phyloP scores from a whole-genome alignment of 2,797 vertebrate genomes.

The Pristis pectinata region DNA sequence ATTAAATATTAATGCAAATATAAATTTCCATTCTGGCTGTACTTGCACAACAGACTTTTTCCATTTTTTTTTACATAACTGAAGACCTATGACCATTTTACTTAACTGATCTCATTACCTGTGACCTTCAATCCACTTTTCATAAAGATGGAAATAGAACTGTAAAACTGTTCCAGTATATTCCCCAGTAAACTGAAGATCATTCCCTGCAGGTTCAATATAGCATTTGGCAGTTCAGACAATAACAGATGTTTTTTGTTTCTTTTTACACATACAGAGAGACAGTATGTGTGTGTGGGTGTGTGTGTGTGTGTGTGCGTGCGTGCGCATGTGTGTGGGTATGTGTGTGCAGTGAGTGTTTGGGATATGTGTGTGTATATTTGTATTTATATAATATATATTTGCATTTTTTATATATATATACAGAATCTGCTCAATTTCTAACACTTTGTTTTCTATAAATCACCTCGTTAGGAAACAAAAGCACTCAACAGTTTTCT shows the following conservation, averaged over 20 bases:
- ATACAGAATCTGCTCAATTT: constrained; percentile 80
- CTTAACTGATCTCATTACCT: constrained; percentile 32
- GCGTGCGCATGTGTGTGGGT: neutral
- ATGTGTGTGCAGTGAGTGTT: neutral
- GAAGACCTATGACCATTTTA: constrained; percentile 20
- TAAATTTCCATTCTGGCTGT: constrained; percentile 37
- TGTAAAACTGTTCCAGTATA: constrained; percentile 38
- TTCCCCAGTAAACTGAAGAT: constrained; percentile 45
- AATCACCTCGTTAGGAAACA: constrained; percentile 87
- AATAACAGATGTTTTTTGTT: constrained; percentile 52
- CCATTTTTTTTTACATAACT: constrained; percentile 34
- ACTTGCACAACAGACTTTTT: constrained; percentile 35
- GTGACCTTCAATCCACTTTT: constrained; percentile 35
- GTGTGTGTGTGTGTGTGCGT: neutral
- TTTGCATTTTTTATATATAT: constrained; percentile 44
- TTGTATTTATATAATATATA: constrained; percentile 16
- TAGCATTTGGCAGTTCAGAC: constrained; percentile 69
- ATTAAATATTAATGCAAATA: constrained; percentile 39
- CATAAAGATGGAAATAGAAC: constrained; percentile 37
- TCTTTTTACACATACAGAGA: constrained; percentile 55
- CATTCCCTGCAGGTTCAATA: constrained; percentile 58
- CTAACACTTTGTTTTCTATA: constrained; percentile 82
- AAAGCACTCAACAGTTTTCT: constrained; percentile 78
- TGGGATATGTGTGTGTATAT: neutral
- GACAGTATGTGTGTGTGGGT: constrained; percentile 44